These are phyloP conservation scores for Aratinga solstitialis DNA, from an alignment of 2,797 vertebrate species.

Conservation along the genomic window DNA sequence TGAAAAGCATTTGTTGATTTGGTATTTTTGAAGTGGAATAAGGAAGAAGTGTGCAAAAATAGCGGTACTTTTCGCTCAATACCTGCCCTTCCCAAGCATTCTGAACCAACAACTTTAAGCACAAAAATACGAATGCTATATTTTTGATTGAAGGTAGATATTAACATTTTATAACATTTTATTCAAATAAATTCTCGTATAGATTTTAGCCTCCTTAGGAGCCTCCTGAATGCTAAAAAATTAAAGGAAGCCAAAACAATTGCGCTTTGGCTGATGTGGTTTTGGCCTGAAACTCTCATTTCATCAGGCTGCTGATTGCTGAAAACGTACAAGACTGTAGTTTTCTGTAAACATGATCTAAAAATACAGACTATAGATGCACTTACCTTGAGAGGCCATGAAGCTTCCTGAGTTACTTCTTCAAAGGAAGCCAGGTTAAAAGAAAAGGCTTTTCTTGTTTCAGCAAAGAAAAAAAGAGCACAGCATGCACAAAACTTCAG, in stretches of 20 bases:
- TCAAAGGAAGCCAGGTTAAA: constrained; percentile 78
- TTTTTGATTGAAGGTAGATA: neutral
- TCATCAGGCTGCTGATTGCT: constrained; percentile 54
- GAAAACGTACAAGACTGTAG: neutral
- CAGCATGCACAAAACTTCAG: constrained; percentile 73
- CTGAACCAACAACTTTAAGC: neutral
- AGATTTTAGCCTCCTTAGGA: constrained; percentile 50
- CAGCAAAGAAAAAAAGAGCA: constrained; percentile 54
- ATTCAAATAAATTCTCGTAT: constrained; percentile 31
- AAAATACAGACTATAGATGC: constrained; percentile 55
- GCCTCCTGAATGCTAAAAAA: constrained; percentile 1
- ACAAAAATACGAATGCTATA: neutral
- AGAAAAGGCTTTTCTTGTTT: constrained; percentile 72
- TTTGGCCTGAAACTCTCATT: constrained; percentile 52
- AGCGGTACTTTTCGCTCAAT: neutral
- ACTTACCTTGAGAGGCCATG: constrained; percentile 84
- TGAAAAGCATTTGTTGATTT: neutral
- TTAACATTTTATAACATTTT: neutral
- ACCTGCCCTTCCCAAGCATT: neutral
- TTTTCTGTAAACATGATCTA: constrained; percentile 55
- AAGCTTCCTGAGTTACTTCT: constrained; percentile 73
- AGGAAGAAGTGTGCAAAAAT: neutral
- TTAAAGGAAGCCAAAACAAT: constrained; percentile 36
- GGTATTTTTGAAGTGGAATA: neutral
- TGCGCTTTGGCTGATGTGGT: neutral